phyloP scores from a whole-genome alignment of 2,888 invertebrate genomes.

The Fabriciana adippe region DNA sequence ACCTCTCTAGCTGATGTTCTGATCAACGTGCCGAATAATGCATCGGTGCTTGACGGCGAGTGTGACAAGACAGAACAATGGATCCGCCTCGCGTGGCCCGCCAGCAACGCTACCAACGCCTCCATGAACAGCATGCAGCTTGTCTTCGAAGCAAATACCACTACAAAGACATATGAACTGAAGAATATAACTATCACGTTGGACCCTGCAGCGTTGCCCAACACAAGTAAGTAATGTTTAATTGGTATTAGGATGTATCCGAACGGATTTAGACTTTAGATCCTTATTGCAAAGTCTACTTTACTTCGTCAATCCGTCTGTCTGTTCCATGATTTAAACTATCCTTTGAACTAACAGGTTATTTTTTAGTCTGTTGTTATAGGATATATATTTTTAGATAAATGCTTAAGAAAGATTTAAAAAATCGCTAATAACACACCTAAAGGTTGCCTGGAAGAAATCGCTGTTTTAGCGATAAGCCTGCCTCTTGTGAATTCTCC shows the following conservation, averaged over 20 bases:
- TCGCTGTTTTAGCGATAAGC: no score
- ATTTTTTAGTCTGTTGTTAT: no score
- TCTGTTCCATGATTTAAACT: no score
- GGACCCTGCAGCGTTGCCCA: conserved; percentile 67
- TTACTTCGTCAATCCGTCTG: no score
- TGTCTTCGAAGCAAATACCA: conserved; percentile 57
- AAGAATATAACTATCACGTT: conserved; percentile 60
- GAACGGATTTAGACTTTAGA: no score
- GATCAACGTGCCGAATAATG: conserved; percentile 63
- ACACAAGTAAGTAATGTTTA: conserved; percentile 56
- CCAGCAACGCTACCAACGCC: conserved; percentile 35
- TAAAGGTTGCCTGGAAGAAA: no score
- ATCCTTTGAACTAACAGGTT: no score
- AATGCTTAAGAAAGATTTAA: conserved; percentile 44
- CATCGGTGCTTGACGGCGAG: conserved; percentile 52
- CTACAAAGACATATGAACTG: conserved; percentile 59
- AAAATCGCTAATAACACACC: no score
- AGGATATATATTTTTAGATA: no score
- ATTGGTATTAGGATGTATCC: background rate
- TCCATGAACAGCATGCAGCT: conserved; percentile 54
- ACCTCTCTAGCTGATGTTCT: conserved; percentile 49
- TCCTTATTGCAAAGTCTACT: no score
- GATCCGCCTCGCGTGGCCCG: conserved; percentile 55
- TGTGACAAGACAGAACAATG: conserved; percentile 58
- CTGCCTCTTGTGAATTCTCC: no score